Base-by-base conservation (phyloP, 2,113 vertebrate species). In the Corythornis madagascariensis region DNA sequence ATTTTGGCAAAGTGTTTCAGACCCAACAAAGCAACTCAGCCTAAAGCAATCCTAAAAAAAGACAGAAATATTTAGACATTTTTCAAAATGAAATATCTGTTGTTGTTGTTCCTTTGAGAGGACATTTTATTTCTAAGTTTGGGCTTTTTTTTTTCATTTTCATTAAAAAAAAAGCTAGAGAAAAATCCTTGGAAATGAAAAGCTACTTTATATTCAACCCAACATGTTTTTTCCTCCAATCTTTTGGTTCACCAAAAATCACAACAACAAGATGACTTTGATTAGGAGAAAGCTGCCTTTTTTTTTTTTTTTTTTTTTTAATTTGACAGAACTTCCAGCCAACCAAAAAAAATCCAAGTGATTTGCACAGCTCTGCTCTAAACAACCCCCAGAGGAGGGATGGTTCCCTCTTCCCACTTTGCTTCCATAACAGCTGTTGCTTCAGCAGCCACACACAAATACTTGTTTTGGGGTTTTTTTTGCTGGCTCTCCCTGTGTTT, bases 231-330 rank as follows among this genome's bases (percentile, higher is more conserved):
- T 74, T 64, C 11, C 45, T 78, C 69, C n/a, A 52, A 60, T 83
- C 83, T 93, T 90, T 93, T 74, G 86, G 69, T 94, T 95, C 96
- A 93, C 67, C 88, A 93, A 83, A 88, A 91, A 81, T 88, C 83
- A 64, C 48, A 91, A 87, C 83, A 82, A 73, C n/a, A 67, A 65
- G 50, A 29, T 66, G 55, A 50, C 47, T 88, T 85, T 52, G 88
- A 89, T 91, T 95, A 64, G 17, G 35, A 79, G 45, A 82, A 88
- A 88, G 52, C 33, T 18, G 52, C 33, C 13, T n/a, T 43, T 70
- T 72, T 65, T 73, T 50, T 7, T 65, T 73, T 50, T 7, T 13
- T 50, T 50, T 65, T 69, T 42, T 73, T 76, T 45, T 7, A n/a
- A 87, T 83, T 85, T 63, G 69, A 71, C 60, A 86, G 83, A 95